Evolutionary conservation across 2,888 invertebrate species (phyloP).

Genomic region (Hypena proboscidalis): DNA sequence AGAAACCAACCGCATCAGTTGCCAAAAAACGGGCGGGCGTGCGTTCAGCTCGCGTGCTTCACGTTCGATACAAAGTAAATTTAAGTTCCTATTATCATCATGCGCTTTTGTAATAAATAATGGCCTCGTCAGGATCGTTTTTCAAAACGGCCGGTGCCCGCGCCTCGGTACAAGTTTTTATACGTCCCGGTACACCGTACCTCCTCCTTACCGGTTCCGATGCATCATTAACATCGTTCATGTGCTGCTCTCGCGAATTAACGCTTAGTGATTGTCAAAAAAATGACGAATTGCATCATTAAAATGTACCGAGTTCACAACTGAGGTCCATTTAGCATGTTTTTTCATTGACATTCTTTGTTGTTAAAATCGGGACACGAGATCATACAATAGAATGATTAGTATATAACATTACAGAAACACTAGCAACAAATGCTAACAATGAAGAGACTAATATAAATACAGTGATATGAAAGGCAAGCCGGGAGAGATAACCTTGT

Average conservation of each 20-base stretch:
- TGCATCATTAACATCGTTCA: slow-evolving; percentile 66
- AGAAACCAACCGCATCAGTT: slow-evolving; percentile 72
- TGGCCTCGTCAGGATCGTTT: slow-evolving; percentile 62
- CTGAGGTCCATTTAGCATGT: neutral
- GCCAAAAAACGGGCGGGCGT: slow-evolving; percentile 71
- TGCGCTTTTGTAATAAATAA: slow-evolving; percentile 75
- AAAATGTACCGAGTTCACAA: slow-evolving; percentile 34
- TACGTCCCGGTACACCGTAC: slow-evolving; percentile 47
- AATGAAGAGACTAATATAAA: slow-evolving; percentile 34
- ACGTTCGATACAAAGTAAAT: slow-evolving; percentile 61
- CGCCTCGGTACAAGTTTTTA: slow-evolving; percentile 64
- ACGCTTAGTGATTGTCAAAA: slow-evolving; percentile 58
- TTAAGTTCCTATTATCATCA: slow-evolving; percentile 67
- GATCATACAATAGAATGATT: slow-evolving; percentile 8
- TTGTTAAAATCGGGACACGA: slow-evolving; percentile 16
- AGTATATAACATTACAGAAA: too few relatives aligned
- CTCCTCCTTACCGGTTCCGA: slow-evolving; percentile 63
- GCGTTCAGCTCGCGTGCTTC: slow-evolving; percentile 56
- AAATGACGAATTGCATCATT: slow-evolving; percentile 61
- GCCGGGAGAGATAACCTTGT: slow-evolving; percentile 68
- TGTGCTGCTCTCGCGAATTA: slow-evolving; percentile 57
- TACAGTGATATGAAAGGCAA: slow-evolving; percentile 55
- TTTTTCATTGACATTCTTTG: slow-evolving; percentile 1
- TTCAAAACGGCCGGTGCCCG: slow-evolving; percentile 58
- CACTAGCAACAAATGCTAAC: neutral